Evolutionary conservation across 2,113 vertebrate species (phyloP), one percentile per base, ranked within the genome.

Genomic region (Eulacestoma nigropectus): DNA sequence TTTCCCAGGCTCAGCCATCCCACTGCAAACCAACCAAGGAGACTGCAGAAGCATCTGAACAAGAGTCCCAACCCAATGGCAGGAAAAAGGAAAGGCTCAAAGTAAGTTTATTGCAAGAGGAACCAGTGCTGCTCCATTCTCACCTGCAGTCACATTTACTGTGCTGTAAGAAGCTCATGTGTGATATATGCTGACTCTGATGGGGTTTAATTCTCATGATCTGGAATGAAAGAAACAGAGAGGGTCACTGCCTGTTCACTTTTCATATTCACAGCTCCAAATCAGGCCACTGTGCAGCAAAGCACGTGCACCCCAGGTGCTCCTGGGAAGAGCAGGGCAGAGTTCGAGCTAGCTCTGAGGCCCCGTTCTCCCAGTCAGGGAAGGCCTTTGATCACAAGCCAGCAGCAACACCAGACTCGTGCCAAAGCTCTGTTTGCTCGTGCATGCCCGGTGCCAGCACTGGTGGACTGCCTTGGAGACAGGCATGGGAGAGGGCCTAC

Each of bases 61-160:
- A 84, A 67, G 23, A 78, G 46, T 52, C 86, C 80, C 94, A 92
- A 94, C 85, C 69, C 95, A 91, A 52, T 1, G 18, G 20, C 88
- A 95, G 84, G 72, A 87, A 67, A 95, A 87, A 84, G 10, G 19
- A 85, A 91, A 91, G 80, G 81, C 77, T 93, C 74, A 62, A 60
- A 83, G 1, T 32, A 68, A 80, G 42, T 75, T 80, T 67, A 89
- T 69, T 92, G 89, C 77, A 95, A 94, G 76, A 87, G 50, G 82
- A 95, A 91, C 55, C 76, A 87, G 27, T 60, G 70, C 80, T 97
- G 78, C 60, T 89, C 56, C 47, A 41, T 57, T 97, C 98, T 99
- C 98, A 99, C 99, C 99, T 99, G 99, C 99, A 99, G 97, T 99
- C 98, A 98, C 99, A 99, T 97, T 98, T 98, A 98, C 96, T 98